These are phyloP conservation scores for Enteromius mattozi DNA, from an alignment of 2,797 vertebrate species.

Conservation along the genomic window DNA sequence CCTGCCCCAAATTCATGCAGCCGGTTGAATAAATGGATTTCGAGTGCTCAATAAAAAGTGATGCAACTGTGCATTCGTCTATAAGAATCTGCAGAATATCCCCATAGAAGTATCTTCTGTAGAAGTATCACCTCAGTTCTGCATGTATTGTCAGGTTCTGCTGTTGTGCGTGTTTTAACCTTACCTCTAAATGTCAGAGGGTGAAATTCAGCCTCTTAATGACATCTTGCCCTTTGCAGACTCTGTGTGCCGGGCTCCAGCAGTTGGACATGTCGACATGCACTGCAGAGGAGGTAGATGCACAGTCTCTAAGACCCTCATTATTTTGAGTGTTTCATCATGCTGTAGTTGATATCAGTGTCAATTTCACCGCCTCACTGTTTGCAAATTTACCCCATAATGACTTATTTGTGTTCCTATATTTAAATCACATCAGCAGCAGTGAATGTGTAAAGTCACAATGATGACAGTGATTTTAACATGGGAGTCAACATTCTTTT, in stretches of 20 bases:
- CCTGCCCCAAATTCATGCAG: neutral
- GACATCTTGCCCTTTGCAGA: slow-evolving; percentile 54
- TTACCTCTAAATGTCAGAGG: slow-evolving; percentile 52
- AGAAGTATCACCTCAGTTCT: slow-evolving; percentile 20
- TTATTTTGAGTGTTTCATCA: slow-evolving; percentile 59
- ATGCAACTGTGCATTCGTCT: neutral
- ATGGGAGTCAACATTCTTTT: neutral
- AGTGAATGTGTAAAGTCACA: slow-evolving; percentile 6
- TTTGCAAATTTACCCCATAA: slow-evolving; percentile 32
- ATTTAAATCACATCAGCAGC: slow-evolving; percentile 1
- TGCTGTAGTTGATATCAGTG: slow-evolving; percentile 40
- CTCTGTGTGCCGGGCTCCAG: slow-evolving; percentile 21
- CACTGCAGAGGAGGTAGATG: slow-evolving; percentile 37
- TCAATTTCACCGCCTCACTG: slow-evolving; percentile 36
- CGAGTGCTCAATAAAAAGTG: neutral
- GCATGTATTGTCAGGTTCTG: slow-evolving; percentile 42
- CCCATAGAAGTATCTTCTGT: neutral
- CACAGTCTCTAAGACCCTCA: slow-evolving; percentile 35
- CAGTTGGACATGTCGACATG: slow-evolving; percentile 53
- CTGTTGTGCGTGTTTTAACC: slow-evolving; percentile 51
- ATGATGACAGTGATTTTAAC: slow-evolving; percentile 13
- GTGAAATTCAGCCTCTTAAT: slow-evolving; percentile 51
- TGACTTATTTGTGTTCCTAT: slow-evolving; percentile 38
- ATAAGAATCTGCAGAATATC: slow-evolving; percentile 7
- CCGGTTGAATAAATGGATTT: neutral